Evolutionary conservation across 2,888 invertebrate genomes (phyloP).

Genomic region (Eumerus sabulonum): DNA sequence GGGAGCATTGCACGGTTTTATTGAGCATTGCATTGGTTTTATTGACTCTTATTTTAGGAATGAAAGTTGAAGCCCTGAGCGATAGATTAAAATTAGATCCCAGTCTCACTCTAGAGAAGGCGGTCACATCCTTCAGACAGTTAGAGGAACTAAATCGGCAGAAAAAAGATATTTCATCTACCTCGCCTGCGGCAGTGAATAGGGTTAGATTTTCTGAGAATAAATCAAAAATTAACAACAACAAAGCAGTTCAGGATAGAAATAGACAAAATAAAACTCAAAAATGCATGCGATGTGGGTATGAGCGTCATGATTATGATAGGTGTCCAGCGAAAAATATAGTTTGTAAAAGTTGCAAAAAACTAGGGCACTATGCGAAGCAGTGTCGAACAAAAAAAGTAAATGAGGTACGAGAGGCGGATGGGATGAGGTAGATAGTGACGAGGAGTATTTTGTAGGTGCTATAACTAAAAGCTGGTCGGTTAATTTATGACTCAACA

Average conservation of each 20-base stretch:
- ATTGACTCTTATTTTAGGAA: slow-evolving; percentile 7
- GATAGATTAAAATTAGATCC: slow-evolving; percentile 16
- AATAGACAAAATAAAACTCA: too few species aligned
- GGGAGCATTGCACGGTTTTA: slow-evolving; percentile 18
- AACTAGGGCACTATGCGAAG: slow-evolving; percentile 11
- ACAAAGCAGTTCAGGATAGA: background rate
- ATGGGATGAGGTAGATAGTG: too few species aligned
- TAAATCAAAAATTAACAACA: background rate
- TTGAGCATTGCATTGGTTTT: too few species aligned
- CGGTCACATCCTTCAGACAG: background rate
- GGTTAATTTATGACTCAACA: slow-evolving; percentile 31
- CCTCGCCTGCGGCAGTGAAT: background rate
- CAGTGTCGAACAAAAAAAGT: slow-evolving; percentile 19
- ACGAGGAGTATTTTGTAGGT: slow-evolving; percentile 27
- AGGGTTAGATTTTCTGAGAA: slow-evolving; percentile 9
- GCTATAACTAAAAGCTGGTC: slow-evolving; percentile 18
- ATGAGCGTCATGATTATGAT: slow-evolving; percentile 27
- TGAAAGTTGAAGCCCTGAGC: slow-evolving; percentile 14
- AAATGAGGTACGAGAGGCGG: slow-evolving; percentile 15
- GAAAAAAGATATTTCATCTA: slow-evolving; percentile 10
- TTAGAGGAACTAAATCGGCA: background rate
- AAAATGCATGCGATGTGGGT: slow-evolving; percentile 26
- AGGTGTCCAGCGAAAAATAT: slow-evolving; percentile 14
- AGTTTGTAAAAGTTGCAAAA: slow-evolving; percentile 18
- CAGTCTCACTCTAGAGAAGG: slow-evolving; percentile 18